phyloP scores from a whole-genome alignment of 1,140 invertebrate genomes.

The Delia radicum region DNA sequence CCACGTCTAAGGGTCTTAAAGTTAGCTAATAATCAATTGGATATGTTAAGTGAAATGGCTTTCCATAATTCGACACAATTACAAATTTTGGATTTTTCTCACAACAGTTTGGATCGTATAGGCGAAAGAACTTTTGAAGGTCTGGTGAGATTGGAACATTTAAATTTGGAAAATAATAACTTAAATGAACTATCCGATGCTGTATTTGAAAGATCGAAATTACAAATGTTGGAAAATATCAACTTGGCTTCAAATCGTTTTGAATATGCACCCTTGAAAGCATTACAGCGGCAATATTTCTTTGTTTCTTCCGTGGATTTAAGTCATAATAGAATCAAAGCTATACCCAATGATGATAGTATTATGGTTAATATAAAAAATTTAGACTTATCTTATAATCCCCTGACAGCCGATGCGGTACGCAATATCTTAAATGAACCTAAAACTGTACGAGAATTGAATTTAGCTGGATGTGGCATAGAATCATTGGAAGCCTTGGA shows the following conservation, averaged over 20 bases:
- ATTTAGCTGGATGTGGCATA: slow-evolving; percentile 78
- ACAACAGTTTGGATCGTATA: slow-evolving; percentile 74
- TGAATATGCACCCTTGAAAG: slow-evolving; percentile 72
- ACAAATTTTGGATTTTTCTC: slow-evolving; percentile 74
- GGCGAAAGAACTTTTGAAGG: slow-evolving; percentile 82
- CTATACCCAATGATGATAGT: slow-evolving; percentile 79
- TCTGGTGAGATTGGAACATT: slow-evolving; percentile 69
- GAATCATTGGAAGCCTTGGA: slow-evolving; percentile 69
- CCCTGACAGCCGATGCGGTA: slow-evolving; percentile 71
- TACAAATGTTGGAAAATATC: slow-evolving; percentile 81
- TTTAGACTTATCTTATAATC: slow-evolving; percentile 84
- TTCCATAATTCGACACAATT: slow-evolving; percentile 89
- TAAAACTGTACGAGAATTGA: slow-evolving; percentile 80
- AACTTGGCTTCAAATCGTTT: slow-evolving; percentile 77
- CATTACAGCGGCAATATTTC: slow-evolving; percentile 79
- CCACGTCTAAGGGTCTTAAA: slow-evolving; percentile 69
- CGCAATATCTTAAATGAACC: slow-evolving; percentile 80
- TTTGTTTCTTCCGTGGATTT: slow-evolving; percentile 78
- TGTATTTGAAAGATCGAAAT: slow-evolving; percentile 77
- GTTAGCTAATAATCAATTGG: slow-evolving; percentile 73
- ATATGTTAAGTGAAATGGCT: slow-evolving; percentile 78
- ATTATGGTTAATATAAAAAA: slow-evolving; percentile 85
- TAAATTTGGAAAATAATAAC: slow-evolving; percentile 76
- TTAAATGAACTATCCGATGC: slow-evolving; percentile 74
- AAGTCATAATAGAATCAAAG: slow-evolving; percentile 73